Conservation (phyloP, 1,140 invertebrate species). For the Helicoverpa zea region DNA sequence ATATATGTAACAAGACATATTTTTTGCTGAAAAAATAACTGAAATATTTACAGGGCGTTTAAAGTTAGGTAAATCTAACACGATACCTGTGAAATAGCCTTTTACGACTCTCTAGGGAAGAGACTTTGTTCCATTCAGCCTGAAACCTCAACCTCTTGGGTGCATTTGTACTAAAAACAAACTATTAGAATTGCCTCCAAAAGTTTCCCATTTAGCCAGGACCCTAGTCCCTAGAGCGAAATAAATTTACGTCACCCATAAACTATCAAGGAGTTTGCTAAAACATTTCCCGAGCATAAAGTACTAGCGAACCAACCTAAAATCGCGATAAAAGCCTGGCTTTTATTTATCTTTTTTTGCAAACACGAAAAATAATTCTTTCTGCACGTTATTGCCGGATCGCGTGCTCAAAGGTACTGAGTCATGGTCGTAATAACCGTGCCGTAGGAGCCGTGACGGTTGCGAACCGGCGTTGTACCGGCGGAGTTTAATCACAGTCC, state of each 20-base stretch:
- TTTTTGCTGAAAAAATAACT: no score
- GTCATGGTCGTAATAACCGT: conserved; percentile 51
- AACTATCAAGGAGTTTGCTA: conserved; percentile 12
- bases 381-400: conserved; percentile 50
- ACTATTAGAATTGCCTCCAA: background rate
- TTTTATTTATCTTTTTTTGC: conserved; percentile 26
- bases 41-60: no score
- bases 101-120: background rate
- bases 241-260: conserved; percentile 19
- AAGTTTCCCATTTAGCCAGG: conserved; percentile 36
- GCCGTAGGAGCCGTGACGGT: conserved; percentile 1
- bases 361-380: conserved; percentile 41
- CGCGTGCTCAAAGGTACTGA: conserved; percentile 55
- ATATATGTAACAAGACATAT: no score
- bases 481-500: conserved; percentile 29
- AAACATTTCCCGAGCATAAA: conserved; percentile 16
- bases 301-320: conserved; percentile 9
- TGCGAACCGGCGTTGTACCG: conserved; percentile 11
- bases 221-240: conserved; percentile 11
- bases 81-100: background rate
- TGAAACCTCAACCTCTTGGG: background rate
- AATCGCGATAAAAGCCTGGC: conserved; percentile 35
- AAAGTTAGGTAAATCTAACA: no score
- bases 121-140: background rate
- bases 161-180: conserved; percentile 35